Base-by-base conservation (phyloP, 2,113 vertebrate genomes). In the Gymnarchus niloticus region DNA sequence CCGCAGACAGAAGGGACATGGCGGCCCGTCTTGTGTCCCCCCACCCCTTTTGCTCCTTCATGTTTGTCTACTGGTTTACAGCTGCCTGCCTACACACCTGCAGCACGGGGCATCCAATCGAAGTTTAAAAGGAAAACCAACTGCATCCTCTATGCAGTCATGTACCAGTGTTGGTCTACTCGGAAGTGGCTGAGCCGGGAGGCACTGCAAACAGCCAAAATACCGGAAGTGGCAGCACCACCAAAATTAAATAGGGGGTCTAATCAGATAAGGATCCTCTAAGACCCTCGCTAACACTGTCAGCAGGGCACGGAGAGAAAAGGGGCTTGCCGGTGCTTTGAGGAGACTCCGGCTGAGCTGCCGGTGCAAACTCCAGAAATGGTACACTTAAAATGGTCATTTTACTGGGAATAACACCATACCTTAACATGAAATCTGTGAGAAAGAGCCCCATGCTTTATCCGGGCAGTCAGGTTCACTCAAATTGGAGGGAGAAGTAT, bases 21-120 rank as follows among this genome's bases (percentile, higher is more conserved):
- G n/a, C 59, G 0, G n/a, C 25, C 33, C 59, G 9, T 28, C 23
- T 65, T 8, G 2, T 12, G n/a, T 65, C 59, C 25, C 3, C 85
- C 89, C 91, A 91, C 94, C 93, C 92, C 90, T 88, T 61, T 81
- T 87, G 57, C 49, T 56, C 48, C 78, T 61, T 92, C 91, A 92
- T 95, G 93, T 94, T 93, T 95, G 93, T 91, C 91, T 91, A 93
- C 89, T 91, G 92, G 87, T 91, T 93, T 91, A 92, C 90, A 91
- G 87, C 89, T 94, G 89, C 91, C 87, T 89, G 88, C 92, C 88
- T 92, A 93, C 93, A 91, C 93, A 93, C 93, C 90, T 92, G 90
- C 82, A 87, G 86, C 48, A 48, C 76, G 54, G 59, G 90, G 90
- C 90, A 91, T 89, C 85, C 91, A n/a, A n/a, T n/a, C n/a, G n/a